A percentile compares a stretch with the other conserved stretches of the same genome.
Evolutionary conservation across 2,888 invertebrate species (phyloP).

Genomic region (Beris chalybata): DNA sequence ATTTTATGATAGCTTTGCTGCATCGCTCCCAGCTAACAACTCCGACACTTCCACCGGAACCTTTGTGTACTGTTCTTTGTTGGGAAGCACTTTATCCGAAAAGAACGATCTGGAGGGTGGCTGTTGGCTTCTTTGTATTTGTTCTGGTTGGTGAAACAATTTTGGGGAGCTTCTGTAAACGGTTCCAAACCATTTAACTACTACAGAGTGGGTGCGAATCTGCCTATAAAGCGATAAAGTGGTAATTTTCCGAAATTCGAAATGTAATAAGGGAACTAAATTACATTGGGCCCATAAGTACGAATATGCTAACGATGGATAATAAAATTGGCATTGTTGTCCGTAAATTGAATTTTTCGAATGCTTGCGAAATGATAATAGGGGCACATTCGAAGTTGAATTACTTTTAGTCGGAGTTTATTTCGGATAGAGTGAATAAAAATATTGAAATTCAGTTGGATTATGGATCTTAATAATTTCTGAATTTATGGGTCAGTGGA

Average conservation of each 20-base stretch:
- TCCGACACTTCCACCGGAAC: too few species aligned
- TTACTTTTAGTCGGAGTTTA: too few species aligned
- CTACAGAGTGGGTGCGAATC: slow-evolving; percentile 4
- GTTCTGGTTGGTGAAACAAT: slow-evolving; percentile 15
- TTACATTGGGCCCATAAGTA: slow-evolving; percentile 15
- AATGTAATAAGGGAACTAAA: slow-evolving; percentile 19
- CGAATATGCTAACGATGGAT: slow-evolving; percentile 17
- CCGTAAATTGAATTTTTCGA: slow-evolving; percentile 15
- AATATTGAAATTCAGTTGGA: too few species aligned
- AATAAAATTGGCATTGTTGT: slow-evolving; percentile 6
- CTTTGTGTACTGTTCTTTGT: too few species aligned
- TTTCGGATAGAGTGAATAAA: too few species aligned
- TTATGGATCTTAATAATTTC: too few species aligned
- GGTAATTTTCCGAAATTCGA: slow-evolving; percentile 16
- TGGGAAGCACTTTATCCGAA: too few species aligned
- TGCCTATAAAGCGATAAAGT: slow-evolving; percentile 22
- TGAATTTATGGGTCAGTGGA: too few species aligned
- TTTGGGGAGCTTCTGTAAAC: neutral
- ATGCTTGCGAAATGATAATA: neutral
- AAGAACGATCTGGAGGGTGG: too few species aligned
- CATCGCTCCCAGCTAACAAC: neutral
- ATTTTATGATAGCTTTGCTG: slow-evolving; percentile 12
- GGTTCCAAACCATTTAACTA: slow-evolving; percentile 13
- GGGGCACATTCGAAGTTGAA: neutral
- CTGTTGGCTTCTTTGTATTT: too few species aligned